phyloP scores from a whole-genome alignment of 1,140 invertebrate genomes.

The Asobara japonica region DNA sequence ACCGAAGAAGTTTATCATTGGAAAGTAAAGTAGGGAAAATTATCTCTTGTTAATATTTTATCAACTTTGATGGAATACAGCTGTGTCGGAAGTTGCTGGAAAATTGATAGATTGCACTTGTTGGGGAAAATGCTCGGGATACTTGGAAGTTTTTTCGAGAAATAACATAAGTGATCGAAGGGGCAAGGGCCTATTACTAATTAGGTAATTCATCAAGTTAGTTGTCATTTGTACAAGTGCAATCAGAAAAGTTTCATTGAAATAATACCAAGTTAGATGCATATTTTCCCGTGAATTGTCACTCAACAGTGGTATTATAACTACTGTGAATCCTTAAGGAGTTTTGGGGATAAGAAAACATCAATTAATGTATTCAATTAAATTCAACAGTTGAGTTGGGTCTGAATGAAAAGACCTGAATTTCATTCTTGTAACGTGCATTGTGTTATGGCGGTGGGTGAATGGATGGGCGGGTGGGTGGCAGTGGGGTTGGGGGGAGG shows the following conservation, averaged over 20 bases:
- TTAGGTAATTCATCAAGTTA: neutral
- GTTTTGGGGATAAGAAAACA: neutral
- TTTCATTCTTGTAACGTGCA: slow-evolving; percentile 1
- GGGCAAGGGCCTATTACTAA: neutral
- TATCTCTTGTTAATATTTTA: neutral
- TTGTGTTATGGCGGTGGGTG: slow-evolving; percentile 30
- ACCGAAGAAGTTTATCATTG: no score
- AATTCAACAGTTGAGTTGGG: neutral
- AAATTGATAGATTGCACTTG: neutral
- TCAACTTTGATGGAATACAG: neutral
- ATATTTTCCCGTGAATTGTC: no score
- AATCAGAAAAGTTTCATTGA: no score
- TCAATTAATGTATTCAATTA: neutral
- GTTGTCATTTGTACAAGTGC: no score
- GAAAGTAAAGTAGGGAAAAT: neutral
- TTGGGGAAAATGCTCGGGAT: neutral
- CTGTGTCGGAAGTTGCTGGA: neutral
- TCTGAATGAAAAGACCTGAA: neutral
- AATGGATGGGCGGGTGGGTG: neutral
- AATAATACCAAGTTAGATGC: no score
- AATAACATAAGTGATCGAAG: neutral
- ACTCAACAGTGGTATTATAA: no score
- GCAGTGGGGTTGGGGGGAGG: neutral
- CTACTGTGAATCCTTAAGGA: neutral
- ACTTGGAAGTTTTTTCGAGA: neutral